A percentile compares a stretch with the other conserved stretches of the same genome.
phyloP scores from a whole-genome alignment of 2,797 vertebrate species.

The Sternotherus odoratus region DNA sequence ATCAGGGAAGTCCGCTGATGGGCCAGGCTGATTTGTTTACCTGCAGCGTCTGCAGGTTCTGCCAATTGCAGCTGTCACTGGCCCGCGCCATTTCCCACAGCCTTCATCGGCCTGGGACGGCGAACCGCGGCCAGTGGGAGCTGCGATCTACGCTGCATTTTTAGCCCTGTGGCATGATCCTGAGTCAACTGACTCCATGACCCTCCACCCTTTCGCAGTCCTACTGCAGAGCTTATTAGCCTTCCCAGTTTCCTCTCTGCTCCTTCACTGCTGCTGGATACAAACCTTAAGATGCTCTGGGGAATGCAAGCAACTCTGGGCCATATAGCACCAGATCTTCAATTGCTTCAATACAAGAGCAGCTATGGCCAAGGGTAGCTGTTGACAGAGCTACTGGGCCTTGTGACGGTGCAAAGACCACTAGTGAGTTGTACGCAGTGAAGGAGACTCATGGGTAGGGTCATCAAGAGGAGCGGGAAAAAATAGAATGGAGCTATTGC shows the following conservation, averaged over 20 bases:
- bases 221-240: not conserved
- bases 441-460: not conserved
- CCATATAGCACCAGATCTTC: not conserved
- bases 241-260: not conserved
- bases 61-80: no score
- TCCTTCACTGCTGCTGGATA: not conserved
- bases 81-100: no score
- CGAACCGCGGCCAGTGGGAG: no score
- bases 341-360: not conserved
- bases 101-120: no score
- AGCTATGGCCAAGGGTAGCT: not conserved
- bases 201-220: not conserved
- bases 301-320: not conserved
- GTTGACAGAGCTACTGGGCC: not conserved
- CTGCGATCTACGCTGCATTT: not conserved
- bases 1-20: no score
- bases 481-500: not conserved
- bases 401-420: not conserved
- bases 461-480: not conserved
- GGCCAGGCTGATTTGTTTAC: no score
- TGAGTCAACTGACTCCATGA: not conserved
- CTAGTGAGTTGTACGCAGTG: not conserved
- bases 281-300: not conserved
- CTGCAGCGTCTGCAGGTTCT: no score
- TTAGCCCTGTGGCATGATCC: not conserved